Percentiles rank a stretch among this genome's conserved stretches.
These are phyloP conservation scores for Bombycilla garrulus DNA, from an alignment of 2,113 vertebrate species.

Conservation along the genomic window DNA sequence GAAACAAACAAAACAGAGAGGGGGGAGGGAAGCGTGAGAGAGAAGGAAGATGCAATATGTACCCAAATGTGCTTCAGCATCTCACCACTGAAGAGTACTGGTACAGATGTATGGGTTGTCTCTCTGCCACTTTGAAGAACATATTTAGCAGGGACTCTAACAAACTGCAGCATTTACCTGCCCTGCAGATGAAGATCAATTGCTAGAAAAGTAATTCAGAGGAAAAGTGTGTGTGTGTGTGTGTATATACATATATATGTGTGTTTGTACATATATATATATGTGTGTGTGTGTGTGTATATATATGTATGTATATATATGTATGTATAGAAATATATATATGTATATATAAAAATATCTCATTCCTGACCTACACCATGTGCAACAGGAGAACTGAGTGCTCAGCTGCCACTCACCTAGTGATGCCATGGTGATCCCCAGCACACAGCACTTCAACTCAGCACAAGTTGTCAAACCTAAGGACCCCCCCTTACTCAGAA, in stretches of 20 bases:
- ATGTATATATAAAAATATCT: background rate
- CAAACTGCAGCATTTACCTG: conserved; percentile 8
- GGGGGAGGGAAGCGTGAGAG: conserved; percentile 67
- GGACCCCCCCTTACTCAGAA: background rate
- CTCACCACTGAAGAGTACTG: conserved; percentile 32
- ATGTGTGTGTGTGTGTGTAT: fast-evolving
- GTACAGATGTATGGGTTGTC: conserved; percentile 39
- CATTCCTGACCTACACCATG: background rate
- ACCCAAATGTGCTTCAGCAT: conserved; percentile 21
- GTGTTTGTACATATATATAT: background rate
- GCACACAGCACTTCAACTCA: background rate
- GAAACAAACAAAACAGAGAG: conserved; percentile 72
- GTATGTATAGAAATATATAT: background rate
- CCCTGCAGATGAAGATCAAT: background rate
- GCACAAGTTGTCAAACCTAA: background rate
- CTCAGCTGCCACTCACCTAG: background rate
- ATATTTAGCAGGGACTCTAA: conserved; percentile 15
- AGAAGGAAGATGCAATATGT: conserved; percentile 35
- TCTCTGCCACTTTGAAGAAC: conserved; percentile 67
- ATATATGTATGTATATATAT: background rate
- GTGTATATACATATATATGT: fast-evolving
- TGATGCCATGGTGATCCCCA: background rate
- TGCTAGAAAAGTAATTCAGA: background rate
- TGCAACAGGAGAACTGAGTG: background rate
- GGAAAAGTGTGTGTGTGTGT: background rate